phyloP scores from a whole-genome alignment of 2,797 vertebrate species.

The Premnoplex brunnescens region DNA sequence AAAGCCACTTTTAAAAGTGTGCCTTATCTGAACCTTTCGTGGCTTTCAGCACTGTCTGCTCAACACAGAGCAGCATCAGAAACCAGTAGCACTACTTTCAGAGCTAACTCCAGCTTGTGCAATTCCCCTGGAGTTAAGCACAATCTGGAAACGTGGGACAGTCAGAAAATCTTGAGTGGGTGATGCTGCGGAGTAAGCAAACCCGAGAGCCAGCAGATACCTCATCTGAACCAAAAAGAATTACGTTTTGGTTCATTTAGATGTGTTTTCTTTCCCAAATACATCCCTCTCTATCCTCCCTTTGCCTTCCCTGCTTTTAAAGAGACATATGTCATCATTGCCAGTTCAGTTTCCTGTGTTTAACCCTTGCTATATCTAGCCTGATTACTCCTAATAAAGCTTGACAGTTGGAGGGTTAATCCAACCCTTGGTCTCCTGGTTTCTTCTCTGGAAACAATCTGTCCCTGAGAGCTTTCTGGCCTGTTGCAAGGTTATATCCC shows the following conservation, averaged over 20 bases:
- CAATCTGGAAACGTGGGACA: not conserved
- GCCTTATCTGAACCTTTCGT: accelerated
- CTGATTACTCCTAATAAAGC: slow-evolving; percentile 79
- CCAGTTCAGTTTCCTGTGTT: slow-evolving; percentile 76
- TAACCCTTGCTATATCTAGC: slow-evolving; percentile 76
- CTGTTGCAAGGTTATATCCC: slow-evolving; percentile 94
- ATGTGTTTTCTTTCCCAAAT: not conserved
- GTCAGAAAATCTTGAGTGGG: not conserved
- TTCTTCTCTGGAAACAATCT: slow-evolving; percentile 94
- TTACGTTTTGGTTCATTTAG: slow-evolving; percentile 20
- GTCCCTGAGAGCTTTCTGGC: slow-evolving; percentile 87
- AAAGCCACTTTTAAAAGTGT: not conserved
- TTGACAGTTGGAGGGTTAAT: slow-evolving; percentile 84
- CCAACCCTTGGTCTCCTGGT: slow-evolving; percentile 87
- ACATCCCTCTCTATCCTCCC: not conserved
- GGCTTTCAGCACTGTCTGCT: accelerated
- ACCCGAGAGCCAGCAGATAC: slow-evolving; percentile 16
- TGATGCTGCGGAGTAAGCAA: not conserved
- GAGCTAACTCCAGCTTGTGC: not conserved
- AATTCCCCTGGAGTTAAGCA: not conserved
- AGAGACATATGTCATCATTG: slow-evolving; percentile 71
- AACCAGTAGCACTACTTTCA: not conserved
- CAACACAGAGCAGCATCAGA: not conserved
- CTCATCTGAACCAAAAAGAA: slow-evolving; percentile 59
- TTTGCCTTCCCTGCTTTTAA: not conserved